phyloP scores from a whole-genome alignment of 2,888 invertebrate genomes.

The Ornithoptera alexandrae region DNA sequence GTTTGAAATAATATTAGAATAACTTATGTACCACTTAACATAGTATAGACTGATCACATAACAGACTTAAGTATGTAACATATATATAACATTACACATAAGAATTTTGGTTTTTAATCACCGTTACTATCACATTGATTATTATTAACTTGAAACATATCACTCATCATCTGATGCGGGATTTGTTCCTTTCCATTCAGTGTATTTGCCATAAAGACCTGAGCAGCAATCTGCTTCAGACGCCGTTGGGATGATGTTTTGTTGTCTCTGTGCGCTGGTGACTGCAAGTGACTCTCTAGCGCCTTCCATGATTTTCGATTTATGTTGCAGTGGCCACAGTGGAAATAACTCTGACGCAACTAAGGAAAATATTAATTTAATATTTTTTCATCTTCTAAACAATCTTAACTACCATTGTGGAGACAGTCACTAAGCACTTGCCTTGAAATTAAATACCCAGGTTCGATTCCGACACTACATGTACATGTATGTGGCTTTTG shows the following conservation, averaged over 20 bases:
- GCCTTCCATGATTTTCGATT: conserved; percentile 30
- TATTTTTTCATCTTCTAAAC: not conserved
- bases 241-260: conserved; percentile 35
- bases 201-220: conserved; percentile 1
- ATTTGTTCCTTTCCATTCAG: not conserved
- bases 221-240: conserved; percentile 29
- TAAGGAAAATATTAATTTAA: conserved; percentile 24
- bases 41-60: too few species aligned
- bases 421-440: too few species aligned
- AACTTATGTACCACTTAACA: too few species aligned
- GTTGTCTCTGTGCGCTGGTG: conserved; percentile 35
- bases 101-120: too few species aligned
- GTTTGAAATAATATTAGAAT: too few species aligned
- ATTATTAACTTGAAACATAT: not conserved
- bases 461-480: too few species aligned
- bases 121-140: conserved; percentile 1
- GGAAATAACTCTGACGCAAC: conserved; percentile 37
- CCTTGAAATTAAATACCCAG: too few species aligned
- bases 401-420: not conserved
- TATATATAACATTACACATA: too few species aligned
- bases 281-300: conserved; percentile 38
- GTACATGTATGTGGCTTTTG: too few species aligned
- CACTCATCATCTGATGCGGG: not conserved
- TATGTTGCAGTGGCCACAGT: conserved; percentile 48
- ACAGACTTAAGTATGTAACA: too few species aligned